These are phyloP conservation scores for Eulemur macaco DNA, from an alignment of 2,113 vertebrate species.

Conservation along the genomic window DNA sequence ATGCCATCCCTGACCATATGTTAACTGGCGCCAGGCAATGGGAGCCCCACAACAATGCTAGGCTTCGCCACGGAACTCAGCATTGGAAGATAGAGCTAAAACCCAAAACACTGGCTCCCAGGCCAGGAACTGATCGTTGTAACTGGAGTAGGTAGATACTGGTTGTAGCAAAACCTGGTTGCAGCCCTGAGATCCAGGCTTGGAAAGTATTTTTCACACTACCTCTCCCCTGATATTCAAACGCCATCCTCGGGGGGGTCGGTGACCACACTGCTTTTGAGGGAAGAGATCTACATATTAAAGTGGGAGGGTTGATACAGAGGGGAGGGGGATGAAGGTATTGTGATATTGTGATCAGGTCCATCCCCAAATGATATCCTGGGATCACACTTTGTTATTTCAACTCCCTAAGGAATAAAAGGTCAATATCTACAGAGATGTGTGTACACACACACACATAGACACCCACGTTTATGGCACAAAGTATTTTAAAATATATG, in stretches of 20 bases:
- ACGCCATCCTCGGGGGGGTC: background rate
- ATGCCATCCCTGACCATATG: no score
- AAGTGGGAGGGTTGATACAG: background rate
- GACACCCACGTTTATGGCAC: background rate
- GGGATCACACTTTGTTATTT: background rate
- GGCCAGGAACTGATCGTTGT: background rate
- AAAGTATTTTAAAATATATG: background rate
- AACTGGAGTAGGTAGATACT: background rate
- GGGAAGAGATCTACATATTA: background rate
- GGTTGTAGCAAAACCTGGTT: background rate
- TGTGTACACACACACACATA: background rate
- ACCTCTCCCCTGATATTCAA: background rate
- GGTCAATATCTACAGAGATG: background rate
- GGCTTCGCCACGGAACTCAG: background rate
- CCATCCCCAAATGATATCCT: background rate
- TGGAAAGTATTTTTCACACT: background rate
- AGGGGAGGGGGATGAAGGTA: background rate
- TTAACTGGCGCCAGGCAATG: background rate
- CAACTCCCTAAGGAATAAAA: background rate
- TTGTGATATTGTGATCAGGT: background rate
- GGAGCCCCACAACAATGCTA: no score
- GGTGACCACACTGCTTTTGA: background rate
- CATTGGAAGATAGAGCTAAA: background rate
- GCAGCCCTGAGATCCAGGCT: background rate
- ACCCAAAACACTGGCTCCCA: background rate